Evolutionary conservation across 2,888 invertebrate genomes (phyloP), one percentile per base, ranked within the genome.

Genomic region (Lingula anatina): DNA sequence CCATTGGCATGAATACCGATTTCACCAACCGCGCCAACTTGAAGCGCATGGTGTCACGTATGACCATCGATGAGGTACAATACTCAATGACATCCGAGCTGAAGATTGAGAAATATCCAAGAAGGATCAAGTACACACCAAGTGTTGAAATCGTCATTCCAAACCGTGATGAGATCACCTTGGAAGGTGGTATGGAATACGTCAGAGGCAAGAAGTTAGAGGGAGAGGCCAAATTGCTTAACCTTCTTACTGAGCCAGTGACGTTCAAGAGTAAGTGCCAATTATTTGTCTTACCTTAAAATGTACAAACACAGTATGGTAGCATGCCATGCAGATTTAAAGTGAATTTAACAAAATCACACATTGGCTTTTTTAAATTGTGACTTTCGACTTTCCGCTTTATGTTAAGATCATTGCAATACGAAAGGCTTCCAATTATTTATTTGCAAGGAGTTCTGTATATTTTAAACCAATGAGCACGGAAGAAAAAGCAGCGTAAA

Each of bases 1-100:
- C 66, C 49, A 52, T 71, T 21, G 56, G 59, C 18, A 51, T 71
- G 25, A 69, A 62, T 51, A 75, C 75, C 68, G 64, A 60, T 44
- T 7, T 63, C 18, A 49, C 55, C 2, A 50, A 54, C 42, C 55
- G 51, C 9, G 44, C 46, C 18, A 52, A 52, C 25, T 47, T 58
- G 36, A 64, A 66, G 48, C 61, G 61, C 3, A 37, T 65, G 20
- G 52, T 53, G 2, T 65, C 62, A 20, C 56, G 51, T 5, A 44
- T 66, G 7, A 49, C 53, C 4, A 41, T 71, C 2, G 71, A 69
- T 52, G 59, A 61, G 5, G 44, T 52, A 18, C 51, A 56, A 25
- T 70, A 68, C 51, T 54, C 59, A 12, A 25, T 70, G 38, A 60
- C 56, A 15, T 59, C 66, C 20, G 59, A 64, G 41, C 41, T 71